Evolutionary conservation across 2,797 vertebrate genomes (phyloP), one percentile per base, ranked within the genome.

Genomic region (Megaceryle alcyon): DNA sequence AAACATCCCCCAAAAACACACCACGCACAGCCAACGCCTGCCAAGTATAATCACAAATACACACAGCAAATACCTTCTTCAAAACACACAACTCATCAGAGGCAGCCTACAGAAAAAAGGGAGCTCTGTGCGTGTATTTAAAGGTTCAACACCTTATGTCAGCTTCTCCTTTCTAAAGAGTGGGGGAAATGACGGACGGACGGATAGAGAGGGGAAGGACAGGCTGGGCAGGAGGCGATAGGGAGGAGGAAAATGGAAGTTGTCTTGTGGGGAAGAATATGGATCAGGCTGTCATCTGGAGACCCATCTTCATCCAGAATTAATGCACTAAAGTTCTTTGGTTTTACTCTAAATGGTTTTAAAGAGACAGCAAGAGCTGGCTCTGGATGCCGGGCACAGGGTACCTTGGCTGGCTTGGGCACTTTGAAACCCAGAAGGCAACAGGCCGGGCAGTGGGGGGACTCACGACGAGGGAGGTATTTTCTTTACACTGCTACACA

Each of bases 241-340:
- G 51, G 82, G 66, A 83, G 92, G 25, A 92, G 46, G 81, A 76
- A 90, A 90, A 94, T 79, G 89, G 93, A 90, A 89, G 92, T 39
- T 72, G 95, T 90, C 95, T 96, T 90, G 72, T 87, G 96, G 97
- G 94, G 92, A 95, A 85, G 84, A 88, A 90, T 77, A 94, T 83
- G 91, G 94, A 96, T 97, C 96, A 80, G 92, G 92, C 94, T 95
- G 96, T 96, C 97, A 97, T 95, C 97, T 95, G 90, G 95, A 98
- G 97, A 94, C 95, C 91, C 91, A 89, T 97, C 97, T 96, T 97
- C 97, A 96, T 97, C 97, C 93, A 97, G 95, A 97, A 97, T 98
- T 95, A 97, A 98, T 94, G 97, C 90, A 91, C 95, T 96, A 57
- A 97, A 98, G 97, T 97, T 97, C 97, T 97, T 80, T 92, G 95